Base-by-base conservation (phyloP, 2,797 vertebrate species). In the Myoxocephalus aenaeus region DNA sequence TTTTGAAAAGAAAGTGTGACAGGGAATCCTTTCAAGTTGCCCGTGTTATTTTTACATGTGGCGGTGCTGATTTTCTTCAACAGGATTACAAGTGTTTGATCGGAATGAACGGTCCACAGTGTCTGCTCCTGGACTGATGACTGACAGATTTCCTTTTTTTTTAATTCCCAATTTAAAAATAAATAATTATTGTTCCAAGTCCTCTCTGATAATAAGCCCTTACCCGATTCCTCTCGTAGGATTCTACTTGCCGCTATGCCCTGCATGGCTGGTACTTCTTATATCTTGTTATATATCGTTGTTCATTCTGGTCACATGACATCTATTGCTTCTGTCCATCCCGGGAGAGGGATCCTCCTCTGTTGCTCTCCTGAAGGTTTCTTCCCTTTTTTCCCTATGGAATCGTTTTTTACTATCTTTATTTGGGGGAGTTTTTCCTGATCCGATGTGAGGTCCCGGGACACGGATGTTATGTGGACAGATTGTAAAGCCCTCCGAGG, bases 11-110 rank as follows among this genome's bases (percentile, higher is more conserved):
- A 65, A 65, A 73, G 56, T 15, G 65, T 48, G 62, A 80, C 44
- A 25, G n/a, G 76, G 65, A 70, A 40, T 83, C 42, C 22, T 85
- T 87, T 80, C 22, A 85, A 70, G 69, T 54, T 65, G 66, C 65
- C 54, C 34, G 50, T 61, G 59, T 76, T 90, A 70, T 87, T 89
- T 89, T 83, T 73, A 65, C 46, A 50, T 27, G 62, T 64, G 70
- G 12, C 46, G 65, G 54, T 46, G 44, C 77, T 32, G 46, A 53
- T 78, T 80, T 73, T 48, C 58, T 29, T 10, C 46, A 56, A 46
- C 34, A 65, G 67, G 42, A 74, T 79, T 65, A 65, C 20, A 61
- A 58, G 57, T 6, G 59, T 86, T 86, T 86, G 77, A 87, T 83
- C 77, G 75, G 73, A 77, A 65, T 6, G 22, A 66, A 54, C 3